phyloP scores from a whole-genome alignment of 2,888 invertebrate species.

The Netelia fuscicornis region DNA sequence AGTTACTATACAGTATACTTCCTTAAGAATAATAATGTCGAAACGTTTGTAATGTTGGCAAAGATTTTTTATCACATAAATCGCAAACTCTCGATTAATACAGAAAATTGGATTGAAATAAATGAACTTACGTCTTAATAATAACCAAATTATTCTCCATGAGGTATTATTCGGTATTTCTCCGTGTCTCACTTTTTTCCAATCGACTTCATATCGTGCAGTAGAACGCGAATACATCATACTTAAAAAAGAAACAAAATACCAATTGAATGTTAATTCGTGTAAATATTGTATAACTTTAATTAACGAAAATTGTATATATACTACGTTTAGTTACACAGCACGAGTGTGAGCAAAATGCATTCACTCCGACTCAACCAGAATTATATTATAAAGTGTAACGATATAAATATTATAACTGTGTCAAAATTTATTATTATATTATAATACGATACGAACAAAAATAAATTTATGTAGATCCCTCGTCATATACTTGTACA shows the following conservation, averaged over 20 bases:
- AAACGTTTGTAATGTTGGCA: constrained; percentile 8
- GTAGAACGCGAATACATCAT: constrained; percentile 43
- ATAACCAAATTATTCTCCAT: constrained; percentile 1
- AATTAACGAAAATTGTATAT: constrained; percentile 73
- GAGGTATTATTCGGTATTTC: background rate
- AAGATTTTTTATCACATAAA: background rate
- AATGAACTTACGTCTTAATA: background rate
- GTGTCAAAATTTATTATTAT: constrained; percentile 80
- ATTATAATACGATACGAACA: constrained; percentile 75
- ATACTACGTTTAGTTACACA: constrained; percentile 37
- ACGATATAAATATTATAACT: constrained; percentile 60
- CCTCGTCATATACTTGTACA: constrained; percentile 61
- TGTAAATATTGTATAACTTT: constrained; percentile 82
- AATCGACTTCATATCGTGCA: constrained; percentile 25
- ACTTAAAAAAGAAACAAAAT: constrained; percentile 50
- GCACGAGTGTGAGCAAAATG: constrained; percentile 17
- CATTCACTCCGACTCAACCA: constrained; percentile 16
- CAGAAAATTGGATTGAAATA: background rate
- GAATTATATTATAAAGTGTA: constrained; percentile 49
- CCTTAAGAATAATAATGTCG: constrained; percentile 18
- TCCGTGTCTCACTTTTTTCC: constrained; percentile 18
- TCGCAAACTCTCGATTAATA: background rate
- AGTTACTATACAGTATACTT: constrained; percentile 19
- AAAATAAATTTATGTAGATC: constrained; percentile 65
- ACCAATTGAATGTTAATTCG: constrained; percentile 78